Evolutionary conservation across 1,140 invertebrate genomes (phyloP).

Genomic region (Drosophila arizonae): DNA sequence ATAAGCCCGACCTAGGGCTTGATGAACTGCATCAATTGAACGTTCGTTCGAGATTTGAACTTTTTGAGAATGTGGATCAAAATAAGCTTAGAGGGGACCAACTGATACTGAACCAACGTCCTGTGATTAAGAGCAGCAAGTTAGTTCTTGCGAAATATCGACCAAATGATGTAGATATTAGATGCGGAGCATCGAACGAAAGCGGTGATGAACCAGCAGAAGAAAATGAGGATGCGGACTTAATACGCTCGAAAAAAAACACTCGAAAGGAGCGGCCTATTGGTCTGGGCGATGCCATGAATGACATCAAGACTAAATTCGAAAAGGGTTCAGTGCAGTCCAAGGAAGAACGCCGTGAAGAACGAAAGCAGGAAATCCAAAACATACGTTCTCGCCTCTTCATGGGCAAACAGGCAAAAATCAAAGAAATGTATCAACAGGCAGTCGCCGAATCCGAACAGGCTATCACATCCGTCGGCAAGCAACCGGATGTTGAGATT

Average conservation of each 20-base stretch:
- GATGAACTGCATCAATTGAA: constrained; percentile 92
- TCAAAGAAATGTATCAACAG: constrained; percentile 96
- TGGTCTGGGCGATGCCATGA: constrained; percentile 91
- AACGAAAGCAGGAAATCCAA: constrained; percentile 94
- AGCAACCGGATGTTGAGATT: constrained; percentile 85
- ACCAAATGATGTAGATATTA: constrained; percentile 57
- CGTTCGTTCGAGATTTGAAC: constrained; percentile 93
- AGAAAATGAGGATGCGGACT: constrained; percentile 83
- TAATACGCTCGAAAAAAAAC: constrained; percentile 80
- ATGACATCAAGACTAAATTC: constrained; percentile 91
- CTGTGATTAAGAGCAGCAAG: constrained; percentile 86
- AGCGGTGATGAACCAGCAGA: neutral
- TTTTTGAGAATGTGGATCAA: constrained; percentile 88
- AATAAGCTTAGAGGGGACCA: constrained; percentile 47
- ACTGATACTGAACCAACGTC: neutral
- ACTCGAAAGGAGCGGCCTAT: constrained; percentile 88
- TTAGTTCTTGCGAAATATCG: constrained; percentile 83
- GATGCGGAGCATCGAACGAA: constrained; percentile 61
- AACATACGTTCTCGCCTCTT: constrained; percentile 92
- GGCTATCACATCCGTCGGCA: constrained; percentile 85
- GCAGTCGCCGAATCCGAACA: constrained; percentile 91
- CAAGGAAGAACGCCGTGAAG: constrained; percentile 89
- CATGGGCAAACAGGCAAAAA: constrained; percentile 93
- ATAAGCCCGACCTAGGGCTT: constrained; percentile 94
- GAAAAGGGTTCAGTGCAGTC: constrained; percentile 87